Conservation (phyloP, 2,888 invertebrate species). For the Nephrocerus scutellatus region DNA sequence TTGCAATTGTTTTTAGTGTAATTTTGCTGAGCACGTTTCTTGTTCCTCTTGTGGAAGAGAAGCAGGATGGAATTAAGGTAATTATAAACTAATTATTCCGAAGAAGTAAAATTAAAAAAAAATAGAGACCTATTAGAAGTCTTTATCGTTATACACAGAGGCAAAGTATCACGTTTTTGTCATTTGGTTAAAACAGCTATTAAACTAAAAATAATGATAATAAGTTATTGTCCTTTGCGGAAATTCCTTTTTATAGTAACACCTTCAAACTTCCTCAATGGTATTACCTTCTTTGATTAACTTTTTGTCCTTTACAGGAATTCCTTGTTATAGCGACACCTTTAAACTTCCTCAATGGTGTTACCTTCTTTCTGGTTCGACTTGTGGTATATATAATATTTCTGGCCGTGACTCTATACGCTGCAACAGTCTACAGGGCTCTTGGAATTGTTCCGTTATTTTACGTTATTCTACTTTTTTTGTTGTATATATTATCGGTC, state of each 20-base stretch:
- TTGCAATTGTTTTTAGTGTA: constrained; percentile 33
- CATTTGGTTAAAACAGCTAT: no score
- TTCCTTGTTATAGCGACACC: constrained; percentile 42
- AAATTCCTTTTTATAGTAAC: constrained; percentile 42
- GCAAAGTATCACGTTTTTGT: no score
- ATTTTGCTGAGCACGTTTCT: constrained; percentile 45
- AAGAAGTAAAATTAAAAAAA: no score
- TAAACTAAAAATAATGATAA: no score
- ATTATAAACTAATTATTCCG: constrained; percentile 10
- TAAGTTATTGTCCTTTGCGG: constrained; percentile 14
- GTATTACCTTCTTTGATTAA: constrained; percentile 36
- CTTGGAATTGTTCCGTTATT: constrained; percentile 27
- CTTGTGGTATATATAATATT: constrained; percentile 32
- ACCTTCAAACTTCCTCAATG: constrained; percentile 41
- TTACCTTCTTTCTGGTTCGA: constrained; percentile 40
- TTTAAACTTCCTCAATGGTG: constrained; percentile 40
- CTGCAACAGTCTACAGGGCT: constrained; percentile 30
- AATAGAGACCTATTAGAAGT: no score
- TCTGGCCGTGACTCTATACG: constrained; percentile 23
- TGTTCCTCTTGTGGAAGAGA: constrained; percentile 55
- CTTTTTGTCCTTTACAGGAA: constrained; percentile 24
- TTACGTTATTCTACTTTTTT: constrained; percentile 31
- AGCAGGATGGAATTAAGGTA: constrained; percentile 55
- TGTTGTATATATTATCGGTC: constrained; percentile 35
- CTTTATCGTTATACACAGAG: no score